Percentiles rank a stretch among this genome's conserved stretches.
Conservation (phyloP, 2,797 vertebrate species). For the Arremon brunneinucha region DNA sequence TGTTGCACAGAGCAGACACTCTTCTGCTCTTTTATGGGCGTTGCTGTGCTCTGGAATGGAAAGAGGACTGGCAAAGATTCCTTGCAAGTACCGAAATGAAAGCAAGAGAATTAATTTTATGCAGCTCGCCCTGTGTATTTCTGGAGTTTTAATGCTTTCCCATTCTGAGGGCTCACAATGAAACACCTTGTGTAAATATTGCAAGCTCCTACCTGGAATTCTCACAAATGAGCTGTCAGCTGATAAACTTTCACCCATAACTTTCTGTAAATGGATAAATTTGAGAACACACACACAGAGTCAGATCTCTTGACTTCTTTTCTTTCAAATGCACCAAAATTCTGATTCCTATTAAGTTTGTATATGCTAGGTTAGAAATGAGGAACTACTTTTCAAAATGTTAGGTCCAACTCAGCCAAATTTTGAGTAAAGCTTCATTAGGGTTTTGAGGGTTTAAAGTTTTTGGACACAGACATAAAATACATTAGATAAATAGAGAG, state of each 20-base stretch:
- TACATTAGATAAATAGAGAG: not conserved
- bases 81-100: slow-evolving; percentile 33
- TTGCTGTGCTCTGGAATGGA: slow-evolving; percentile 11
- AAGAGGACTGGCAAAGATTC: slow-evolving; percentile 49
- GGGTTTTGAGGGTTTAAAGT: not conserved
- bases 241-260: not conserved
- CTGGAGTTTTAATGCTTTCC: slow-evolving; percentile 14
- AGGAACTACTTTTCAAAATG: not conserved
- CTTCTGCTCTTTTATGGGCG: slow-evolving; percentile 17
- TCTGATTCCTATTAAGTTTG: not conserved
- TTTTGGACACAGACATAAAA: not conserved
- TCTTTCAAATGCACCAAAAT: not conserved
- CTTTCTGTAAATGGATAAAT: not conserved
- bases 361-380: not conserved
- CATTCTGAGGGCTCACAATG: slow-evolving; percentile 28
- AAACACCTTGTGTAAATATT: slow-evolving; percentile 63
- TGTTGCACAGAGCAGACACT: slow-evolving; percentile 36
- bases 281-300: not conserved
- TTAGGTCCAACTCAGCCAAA: not conserved
- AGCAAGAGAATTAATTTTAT: slow-evolving; percentile 58
- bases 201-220: slow-evolving; percentile 33
- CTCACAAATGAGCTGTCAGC: slow-evolving; percentile 43
- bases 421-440: not conserved
- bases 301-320: not conserved
- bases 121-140: not conserved